Percentiles rank a stretch among this genome's conserved stretches.
These are phyloP conservation scores for Dendrocincla tyrannina DNA, from an alignment of 2,797 vertebrate species.

Conservation along the genomic window DNA sequence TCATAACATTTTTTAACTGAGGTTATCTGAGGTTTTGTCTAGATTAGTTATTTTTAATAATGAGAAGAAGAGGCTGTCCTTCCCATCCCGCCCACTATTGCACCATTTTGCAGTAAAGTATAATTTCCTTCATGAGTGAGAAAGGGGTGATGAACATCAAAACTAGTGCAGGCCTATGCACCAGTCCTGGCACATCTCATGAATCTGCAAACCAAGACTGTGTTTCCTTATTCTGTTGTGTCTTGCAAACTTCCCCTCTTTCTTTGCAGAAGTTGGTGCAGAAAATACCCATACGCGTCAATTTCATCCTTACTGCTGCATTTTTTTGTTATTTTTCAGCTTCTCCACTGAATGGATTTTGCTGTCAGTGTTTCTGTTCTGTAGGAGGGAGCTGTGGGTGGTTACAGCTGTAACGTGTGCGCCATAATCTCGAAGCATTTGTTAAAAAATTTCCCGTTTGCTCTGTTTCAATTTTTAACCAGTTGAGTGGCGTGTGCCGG, in stretches of 20 bases:
- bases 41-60: constrained; percentile 35
- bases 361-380: constrained; percentile 63
- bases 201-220: neutral
- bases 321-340: constrained; percentile 55
- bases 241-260: neutral
- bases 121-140: neutral
- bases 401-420: constrained; percentile 64
- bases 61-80: neutral
- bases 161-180: neutral
- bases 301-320: neutral
- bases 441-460: constrained; percentile 33
- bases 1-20: neutral
- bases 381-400: constrained; percentile 67
- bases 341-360: constrained; percentile 51
- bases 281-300: constrained; percentile 34
- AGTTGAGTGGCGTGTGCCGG: neutral
- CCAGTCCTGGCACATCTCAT: neutral
- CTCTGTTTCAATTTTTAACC: constrained; percentile 59
- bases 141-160: neutral
- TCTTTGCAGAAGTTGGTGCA: neutral
- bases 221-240: neutral
- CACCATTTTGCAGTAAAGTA: neutral
- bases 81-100: neutral
- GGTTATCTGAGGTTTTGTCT: constrained; percentile 35
- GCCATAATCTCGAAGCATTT: constrained; percentile 49